Evolutionary conservation across 2,113 vertebrate genomes (phyloP).

Genomic region (Cavia porcellus): DNA sequence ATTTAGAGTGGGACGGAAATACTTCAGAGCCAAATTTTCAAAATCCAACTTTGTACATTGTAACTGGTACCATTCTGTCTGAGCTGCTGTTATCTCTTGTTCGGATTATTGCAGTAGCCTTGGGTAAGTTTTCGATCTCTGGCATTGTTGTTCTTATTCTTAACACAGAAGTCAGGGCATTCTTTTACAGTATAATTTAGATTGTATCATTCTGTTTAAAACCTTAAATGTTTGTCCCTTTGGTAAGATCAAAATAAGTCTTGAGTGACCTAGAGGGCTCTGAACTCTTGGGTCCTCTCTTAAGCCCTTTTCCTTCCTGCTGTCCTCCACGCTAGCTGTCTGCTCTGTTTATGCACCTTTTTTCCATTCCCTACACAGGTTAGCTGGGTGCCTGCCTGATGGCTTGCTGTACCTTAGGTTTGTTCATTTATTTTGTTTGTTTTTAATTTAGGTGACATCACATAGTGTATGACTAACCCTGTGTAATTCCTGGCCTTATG

Average conservation of each 20-base stretch:
- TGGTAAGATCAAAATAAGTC: neutral
- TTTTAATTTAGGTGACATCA: neutral
- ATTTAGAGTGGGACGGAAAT: neutral
- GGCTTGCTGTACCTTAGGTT: neutral
- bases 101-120: neutral
- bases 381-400: neutral
- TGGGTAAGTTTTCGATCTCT: neutral
- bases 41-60: neutral
- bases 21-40: neutral
- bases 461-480: neutral
- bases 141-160: neutral
- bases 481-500: neutral
- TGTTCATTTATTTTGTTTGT: neutral
- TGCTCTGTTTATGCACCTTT: neutral
- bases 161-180: neutral
- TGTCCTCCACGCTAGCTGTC: neutral
- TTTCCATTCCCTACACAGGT: neutral
- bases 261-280: neutral
- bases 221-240: neutral
- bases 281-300: neutral
- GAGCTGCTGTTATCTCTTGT: neutral
- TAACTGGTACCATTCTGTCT: neutral
- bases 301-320: neutral
- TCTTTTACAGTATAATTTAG: neutral
- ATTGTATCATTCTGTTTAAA: neutral